A percentile compares a stretch with the other conserved stretches of the same genome.
These are phyloP conservation scores for Anableps anableps DNA, from an alignment of 2,797 vertebrate genomes.

Conservation along the genomic window DNA sequence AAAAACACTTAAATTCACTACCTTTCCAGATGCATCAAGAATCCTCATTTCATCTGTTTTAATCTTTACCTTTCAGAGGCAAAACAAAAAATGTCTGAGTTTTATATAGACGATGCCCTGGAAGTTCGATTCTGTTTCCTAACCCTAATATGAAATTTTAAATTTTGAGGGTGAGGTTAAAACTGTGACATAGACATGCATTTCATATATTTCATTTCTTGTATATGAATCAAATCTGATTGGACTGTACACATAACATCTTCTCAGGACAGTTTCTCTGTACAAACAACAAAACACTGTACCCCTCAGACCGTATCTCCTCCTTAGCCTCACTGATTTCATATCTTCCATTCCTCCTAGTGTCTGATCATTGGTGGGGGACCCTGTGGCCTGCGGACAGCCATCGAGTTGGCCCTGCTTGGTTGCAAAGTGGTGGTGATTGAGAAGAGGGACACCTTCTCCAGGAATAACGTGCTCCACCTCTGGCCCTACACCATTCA, in stretches of 20 bases:
- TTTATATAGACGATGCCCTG: too few relatives aligned
- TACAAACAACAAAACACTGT: not conserved
- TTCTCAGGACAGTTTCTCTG: not conserved
- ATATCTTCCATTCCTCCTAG: constrained; percentile 64
- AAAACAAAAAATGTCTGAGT: too few relatives aligned
- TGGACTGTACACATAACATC: not conserved
- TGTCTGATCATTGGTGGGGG: constrained; percentile 96
- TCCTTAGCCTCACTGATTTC: not conserved
- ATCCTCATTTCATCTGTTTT: too few relatives aligned
- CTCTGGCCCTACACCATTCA: constrained; percentile 99
- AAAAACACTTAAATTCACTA: too few relatives aligned
- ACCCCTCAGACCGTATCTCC: not conserved
- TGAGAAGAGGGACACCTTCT: constrained; percentile 96
- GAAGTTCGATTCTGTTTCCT: not conserved
- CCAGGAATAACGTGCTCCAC: constrained; percentile 97
- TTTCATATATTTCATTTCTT: not conserved
- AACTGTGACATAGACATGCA: not conserved
- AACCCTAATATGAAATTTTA: not conserved
- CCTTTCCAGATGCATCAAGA: too few relatives aligned
- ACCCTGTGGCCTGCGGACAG: constrained; percentile 92
- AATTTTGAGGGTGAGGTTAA: not conserved
- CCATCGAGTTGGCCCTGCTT: constrained; percentile 93
- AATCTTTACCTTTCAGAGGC: too few relatives aligned
- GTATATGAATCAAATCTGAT: not conserved
- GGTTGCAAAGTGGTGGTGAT: constrained; percentile 95